These are phyloP conservation scores for Rhaphigaster nebulosa DNA, from an alignment of 2,888 invertebrate genomes.

Conservation along the genomic window DNA sequence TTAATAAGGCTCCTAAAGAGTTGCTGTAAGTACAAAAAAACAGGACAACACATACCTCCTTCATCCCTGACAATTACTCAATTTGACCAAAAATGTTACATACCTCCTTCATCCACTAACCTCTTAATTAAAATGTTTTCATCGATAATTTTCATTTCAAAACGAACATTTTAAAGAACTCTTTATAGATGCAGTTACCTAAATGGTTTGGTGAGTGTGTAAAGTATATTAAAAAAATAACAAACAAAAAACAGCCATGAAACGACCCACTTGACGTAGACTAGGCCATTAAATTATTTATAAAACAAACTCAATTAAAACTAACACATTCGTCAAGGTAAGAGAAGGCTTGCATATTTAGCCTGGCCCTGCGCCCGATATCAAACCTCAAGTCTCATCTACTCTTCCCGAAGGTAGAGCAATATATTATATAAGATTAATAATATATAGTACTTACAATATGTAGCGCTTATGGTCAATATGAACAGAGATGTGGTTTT, in stretches of 20 bases:
- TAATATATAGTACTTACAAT: no score
- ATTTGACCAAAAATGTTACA: no score
- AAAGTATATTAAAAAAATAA: neutral
- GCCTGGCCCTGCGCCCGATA: neutral
- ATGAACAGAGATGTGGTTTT: no score
- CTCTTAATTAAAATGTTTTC: no score
- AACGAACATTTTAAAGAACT: neutral
- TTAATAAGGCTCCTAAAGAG: no score
- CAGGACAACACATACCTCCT: no score
- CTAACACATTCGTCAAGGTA: conserved; percentile 26
- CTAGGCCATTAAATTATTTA: conserved; percentile 24
- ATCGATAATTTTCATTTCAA: neutral
- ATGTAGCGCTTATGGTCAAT: no score
- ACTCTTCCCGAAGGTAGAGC: neutral
- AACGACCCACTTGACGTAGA: neutral
- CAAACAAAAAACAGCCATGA: neutral
- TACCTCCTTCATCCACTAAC: no score
- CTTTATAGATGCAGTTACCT: neutral
- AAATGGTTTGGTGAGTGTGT: neutral
- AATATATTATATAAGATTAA: neutral
- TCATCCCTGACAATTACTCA: no score
- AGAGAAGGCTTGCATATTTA: conserved; percentile 13
- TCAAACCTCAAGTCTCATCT: neutral
- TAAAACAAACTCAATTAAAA: conserved; percentile 39
- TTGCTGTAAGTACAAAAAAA: no score